These are phyloP conservation scores for Madoqua kirkii DNA, from an alignment of 2,113 vertebrate genomes.

Conservation along the genomic window DNA sequence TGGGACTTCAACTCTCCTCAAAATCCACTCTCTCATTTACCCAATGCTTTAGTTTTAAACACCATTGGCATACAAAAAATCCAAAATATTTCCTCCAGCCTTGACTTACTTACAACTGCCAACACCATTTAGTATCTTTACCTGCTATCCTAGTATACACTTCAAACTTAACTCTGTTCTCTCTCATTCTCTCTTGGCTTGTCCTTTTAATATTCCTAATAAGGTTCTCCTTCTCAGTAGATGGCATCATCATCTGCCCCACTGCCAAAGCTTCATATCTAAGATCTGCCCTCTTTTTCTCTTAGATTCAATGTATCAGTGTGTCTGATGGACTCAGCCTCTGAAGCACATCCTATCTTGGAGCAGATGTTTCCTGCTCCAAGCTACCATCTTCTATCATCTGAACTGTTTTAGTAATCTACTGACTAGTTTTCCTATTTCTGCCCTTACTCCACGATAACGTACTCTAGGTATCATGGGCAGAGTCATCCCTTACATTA, in stretches of 20 bases:
- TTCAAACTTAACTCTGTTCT: not conserved
- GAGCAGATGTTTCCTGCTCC: not conserved
- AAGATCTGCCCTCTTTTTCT: not conserved
- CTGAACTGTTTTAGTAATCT: not conserved
- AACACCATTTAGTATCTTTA: not conserved
- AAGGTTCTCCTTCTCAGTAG: not conserved
- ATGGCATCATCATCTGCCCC: not conserved
- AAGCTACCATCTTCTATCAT: not conserved
- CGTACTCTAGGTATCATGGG: not conserved
- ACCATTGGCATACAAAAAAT: not conserved
- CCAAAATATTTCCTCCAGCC: not conserved
- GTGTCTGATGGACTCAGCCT: not conserved
- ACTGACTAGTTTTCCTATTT: not conserved
- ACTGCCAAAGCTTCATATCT: not conserved
- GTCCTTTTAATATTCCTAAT: not conserved
- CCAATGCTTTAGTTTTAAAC: not conserved
- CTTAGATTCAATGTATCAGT: rapidly evolving
- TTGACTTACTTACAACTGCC: not conserved
- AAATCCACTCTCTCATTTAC: not conserved
- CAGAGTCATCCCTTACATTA: not conserved
- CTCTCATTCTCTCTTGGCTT: not conserved
- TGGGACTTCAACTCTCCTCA: not conserved
- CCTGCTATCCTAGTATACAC: not conserved
- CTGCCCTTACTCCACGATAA: not conserved
- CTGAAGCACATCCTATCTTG: not conserved